Evolutionary conservation across 2,113 vertebrate genomes (phyloP).

Genomic region (Rutilus rutilus): DNA sequence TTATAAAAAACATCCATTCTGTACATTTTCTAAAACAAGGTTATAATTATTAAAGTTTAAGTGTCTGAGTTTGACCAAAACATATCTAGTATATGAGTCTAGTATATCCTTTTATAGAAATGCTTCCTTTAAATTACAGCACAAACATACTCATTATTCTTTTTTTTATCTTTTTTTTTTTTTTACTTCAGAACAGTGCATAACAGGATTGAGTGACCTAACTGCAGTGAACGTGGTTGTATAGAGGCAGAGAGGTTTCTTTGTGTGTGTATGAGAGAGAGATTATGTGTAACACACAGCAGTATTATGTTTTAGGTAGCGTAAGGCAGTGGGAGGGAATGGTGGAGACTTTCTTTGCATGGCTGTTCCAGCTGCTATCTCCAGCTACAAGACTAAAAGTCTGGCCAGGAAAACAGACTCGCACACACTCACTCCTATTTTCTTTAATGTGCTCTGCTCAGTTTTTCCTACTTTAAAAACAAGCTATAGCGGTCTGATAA

Average conservation of each 20-base stretch:
- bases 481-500: slow-evolving; percentile 66
- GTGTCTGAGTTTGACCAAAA: not conserved
- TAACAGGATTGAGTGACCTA: not conserved
- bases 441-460: slow-evolving; percentile 59
- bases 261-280: slow-evolving; percentile 14
- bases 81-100: not conserved
- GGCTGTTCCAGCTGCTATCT: slow-evolving; percentile 71
- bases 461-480: slow-evolving; percentile 62
- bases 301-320: slow-evolving; percentile 46
- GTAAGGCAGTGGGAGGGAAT: slow-evolving; percentile 47
- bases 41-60: too few relatives aligned
- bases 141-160: not conserved
- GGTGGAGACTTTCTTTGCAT: slow-evolving; percentile 63
- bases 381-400: slow-evolving; percentile 63
- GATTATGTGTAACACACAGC: slow-evolving; percentile 26
- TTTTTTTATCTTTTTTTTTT: too few relatives aligned
- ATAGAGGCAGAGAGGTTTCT: slow-evolving; percentile 26
- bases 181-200: not conserved
- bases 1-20: too few relatives aligned
- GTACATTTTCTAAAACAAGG: too few relatives aligned
- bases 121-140: not conserved
- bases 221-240: not conserved
- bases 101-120: not conserved
- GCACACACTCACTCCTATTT: slow-evolving; percentile 65
- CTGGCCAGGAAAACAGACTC: slow-evolving; percentile 66